A percentile compares a stretch with the other conserved stretches of the same genome.
Evolutionary conservation across 1,140 invertebrate genomes (phyloP).

Genomic region (Bombus superbus): DNA sequence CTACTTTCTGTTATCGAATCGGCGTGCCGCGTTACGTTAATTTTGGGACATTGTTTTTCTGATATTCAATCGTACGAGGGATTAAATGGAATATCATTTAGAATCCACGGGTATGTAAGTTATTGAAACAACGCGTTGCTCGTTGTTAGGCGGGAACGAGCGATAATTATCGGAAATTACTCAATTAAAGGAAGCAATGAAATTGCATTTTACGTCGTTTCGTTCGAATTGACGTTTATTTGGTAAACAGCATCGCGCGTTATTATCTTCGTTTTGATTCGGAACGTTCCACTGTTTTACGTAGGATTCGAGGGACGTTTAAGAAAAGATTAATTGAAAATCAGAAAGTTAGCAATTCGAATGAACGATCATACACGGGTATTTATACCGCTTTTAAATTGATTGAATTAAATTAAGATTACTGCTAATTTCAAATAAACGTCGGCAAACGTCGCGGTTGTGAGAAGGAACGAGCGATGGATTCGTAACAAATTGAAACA

Average conservation of each 20-base stretch:
- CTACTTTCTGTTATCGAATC: background rate
- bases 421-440: too few species aligned
- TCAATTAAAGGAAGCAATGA: background rate
- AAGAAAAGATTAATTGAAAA: background rate
- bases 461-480: too few species aligned
- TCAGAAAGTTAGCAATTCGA: background rate
- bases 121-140: slow-evolving; percentile 8
- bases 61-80: background rate
- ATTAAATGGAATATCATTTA: background rate
- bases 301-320: background rate
- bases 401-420: too few species aligned
- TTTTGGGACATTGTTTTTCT: background rate
- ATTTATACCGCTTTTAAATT: too few species aligned
- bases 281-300: background rate
- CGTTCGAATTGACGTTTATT: background rate
- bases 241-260: background rate
- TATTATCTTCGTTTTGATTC: background rate
- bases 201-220: slow-evolving; percentile 2
- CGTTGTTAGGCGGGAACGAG: background rate
- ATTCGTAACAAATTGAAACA: too few species aligned
- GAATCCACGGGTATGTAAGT: background rate
- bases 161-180: slow-evolving; percentile 12
- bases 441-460: too few species aligned
- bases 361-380: background rate
- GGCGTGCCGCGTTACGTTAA: too few species aligned